Conservation (phyloP, 2,888 invertebrate species). For the Melanophora roralis region DNA sequence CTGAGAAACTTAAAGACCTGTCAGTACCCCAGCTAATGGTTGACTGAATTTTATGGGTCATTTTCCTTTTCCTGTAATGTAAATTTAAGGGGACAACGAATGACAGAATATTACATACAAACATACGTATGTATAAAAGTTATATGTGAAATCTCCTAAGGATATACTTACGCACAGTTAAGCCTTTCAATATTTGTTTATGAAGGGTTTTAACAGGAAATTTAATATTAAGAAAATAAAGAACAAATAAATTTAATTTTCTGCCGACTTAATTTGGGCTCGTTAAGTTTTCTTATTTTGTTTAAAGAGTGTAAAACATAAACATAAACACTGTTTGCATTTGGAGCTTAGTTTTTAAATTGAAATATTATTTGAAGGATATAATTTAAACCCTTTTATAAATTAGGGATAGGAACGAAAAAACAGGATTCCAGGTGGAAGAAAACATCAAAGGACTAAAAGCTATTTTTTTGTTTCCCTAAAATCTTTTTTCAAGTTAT, state of each 20-base stretch:
- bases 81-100: background rate
- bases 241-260: constrained; percentile 16
- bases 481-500: too few relatives aligned
- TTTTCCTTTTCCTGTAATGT: background rate
- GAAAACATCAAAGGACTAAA: too few relatives aligned
- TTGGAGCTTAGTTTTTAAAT: background rate
- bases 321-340: background rate
- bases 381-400: background rate
- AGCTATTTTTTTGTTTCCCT: too few relatives aligned
- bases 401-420: too few relatives aligned
- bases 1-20: background rate
- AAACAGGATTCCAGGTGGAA: too few relatives aligned
- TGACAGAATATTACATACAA: background rate
- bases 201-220: background rate
- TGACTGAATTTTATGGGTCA: constrained; percentile 30
- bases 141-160: too few relatives aligned
- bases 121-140: too few relatives aligned
- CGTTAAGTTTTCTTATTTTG: background rate
- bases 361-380: too few relatives aligned
- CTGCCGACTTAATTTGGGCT: background rate
- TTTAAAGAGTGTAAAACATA: background rate
- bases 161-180: background rate
- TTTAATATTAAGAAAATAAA: background rate
- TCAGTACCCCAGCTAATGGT: constrained; percentile 14
- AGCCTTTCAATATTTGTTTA: background rate